Percentiles rank a stretch among this genome's conserved stretches.
Conservation (phyloP, 2,113 vertebrate species). For the Cyanoliseus patagonus region DNA sequence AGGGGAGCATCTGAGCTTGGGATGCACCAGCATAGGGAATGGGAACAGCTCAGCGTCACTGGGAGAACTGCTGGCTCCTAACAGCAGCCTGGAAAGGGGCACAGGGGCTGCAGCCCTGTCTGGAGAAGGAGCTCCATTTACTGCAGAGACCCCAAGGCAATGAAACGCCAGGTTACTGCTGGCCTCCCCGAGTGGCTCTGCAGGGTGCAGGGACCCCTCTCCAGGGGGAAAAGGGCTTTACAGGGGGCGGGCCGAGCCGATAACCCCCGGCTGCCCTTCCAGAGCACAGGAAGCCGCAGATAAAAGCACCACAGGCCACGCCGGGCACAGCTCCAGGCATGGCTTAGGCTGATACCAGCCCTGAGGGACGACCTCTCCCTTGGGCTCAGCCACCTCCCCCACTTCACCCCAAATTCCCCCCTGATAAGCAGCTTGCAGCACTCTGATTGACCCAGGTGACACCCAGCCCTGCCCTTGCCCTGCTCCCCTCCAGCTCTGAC, state of each 20-base stretch:
- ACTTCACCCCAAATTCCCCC: background rate
- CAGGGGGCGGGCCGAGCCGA: background rate
- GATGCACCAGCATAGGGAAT: background rate
- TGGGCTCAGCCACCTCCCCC: background rate
- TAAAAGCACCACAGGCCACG: background rate
- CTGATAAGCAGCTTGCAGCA: background rate
- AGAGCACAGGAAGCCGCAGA: background rate
- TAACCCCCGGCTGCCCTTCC: constrained; percentile 22
- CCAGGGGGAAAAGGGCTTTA: accelerated
- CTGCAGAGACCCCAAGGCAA: background rate
- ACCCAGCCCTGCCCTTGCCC: background rate
- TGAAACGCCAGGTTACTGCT: accelerated
- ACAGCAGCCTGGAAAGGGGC: background rate
- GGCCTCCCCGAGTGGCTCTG: background rate
- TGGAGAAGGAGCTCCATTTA: background rate
- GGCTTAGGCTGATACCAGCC: constrained; percentile 16
- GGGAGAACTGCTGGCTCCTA: background rate
- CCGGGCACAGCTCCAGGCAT: constrained; percentile 25
- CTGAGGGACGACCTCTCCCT: background rate
- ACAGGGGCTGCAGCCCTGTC: accelerated
- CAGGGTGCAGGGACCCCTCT: background rate
- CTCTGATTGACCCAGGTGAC: background rate
- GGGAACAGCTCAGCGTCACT: accelerated
- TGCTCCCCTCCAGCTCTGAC: background rate
- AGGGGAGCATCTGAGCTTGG: background rate